phyloP scores from a whole-genome alignment of 1,140 invertebrate species.

The Grapholita molesta region DNA sequence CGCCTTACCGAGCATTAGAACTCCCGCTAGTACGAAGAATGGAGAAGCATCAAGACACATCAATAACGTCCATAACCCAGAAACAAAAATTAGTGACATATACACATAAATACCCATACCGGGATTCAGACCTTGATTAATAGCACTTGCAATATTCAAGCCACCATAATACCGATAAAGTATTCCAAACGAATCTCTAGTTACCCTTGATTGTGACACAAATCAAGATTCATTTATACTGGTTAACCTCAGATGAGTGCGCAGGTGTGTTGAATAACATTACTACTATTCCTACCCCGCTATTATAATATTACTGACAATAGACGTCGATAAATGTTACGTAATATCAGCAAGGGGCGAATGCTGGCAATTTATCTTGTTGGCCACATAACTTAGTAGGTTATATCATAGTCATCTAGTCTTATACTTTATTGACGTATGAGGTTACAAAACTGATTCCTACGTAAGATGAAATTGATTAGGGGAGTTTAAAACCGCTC shows the following conservation, averaged over 20 bases:
- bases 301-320: slow-evolving; percentile 15
- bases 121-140: too few relatives aligned
- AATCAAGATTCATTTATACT: neutral
- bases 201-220: neutral
- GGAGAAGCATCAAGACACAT: neutral
- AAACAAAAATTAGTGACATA: too few relatives aligned
- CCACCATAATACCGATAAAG: too few relatives aligned
- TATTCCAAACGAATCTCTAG: neutral
- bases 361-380: slow-evolving; percentile 6
- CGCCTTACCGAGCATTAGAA: neutral
- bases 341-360: neutral
- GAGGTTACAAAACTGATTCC: neutral
- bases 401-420: slow-evolving; percentile 9
- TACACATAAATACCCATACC: too few relatives aligned
- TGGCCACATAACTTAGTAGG: neutral
- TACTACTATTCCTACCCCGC: neutral
- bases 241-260: neutral
- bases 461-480: neutral
- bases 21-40: neutral
- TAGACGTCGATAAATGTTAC: neutral
- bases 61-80: too few relatives aligned
- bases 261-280: neutral
- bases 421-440: neutral
- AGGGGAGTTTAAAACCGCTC: neutral
- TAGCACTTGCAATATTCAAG: too few relatives aligned